Base-by-base conservation (phyloP, 2,888 invertebrate genomes). In the Acronicta aceris region DNA sequence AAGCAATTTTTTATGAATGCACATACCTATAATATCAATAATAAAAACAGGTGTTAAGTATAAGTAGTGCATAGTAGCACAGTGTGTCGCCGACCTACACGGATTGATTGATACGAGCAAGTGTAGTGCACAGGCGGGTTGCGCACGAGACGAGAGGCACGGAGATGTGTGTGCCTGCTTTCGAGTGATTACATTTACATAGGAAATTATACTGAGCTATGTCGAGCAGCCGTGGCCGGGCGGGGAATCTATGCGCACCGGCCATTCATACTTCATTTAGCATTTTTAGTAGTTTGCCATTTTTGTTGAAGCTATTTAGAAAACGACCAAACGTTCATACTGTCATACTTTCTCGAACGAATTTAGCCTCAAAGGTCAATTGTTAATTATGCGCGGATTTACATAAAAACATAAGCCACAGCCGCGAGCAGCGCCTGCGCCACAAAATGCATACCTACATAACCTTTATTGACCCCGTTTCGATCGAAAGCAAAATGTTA, bases 121-220 rank as follows among this genome's bases (percentile, higher is more conserved):
- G 21, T 17, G 33, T 12, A 6, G 3, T 17, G 41, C 41, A 5
- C 40, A 50, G 21, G 58, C 45, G 41, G 48, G 0, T 5, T 12
- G 41, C 49, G 10, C 70, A 51, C 53, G 16, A 40, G n/a, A 12
- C 43, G 21, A 33, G 36, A 16, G 33, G 16, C 54, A 30, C 42
- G 58, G 56, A 73, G 53, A 62, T 62, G 52, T 62, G 52, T 52
- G 51, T 49, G 61, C 21, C 40, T 54, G 58, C 64, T 77, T 66
- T 74, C 75, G 6, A 76, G 59, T 74, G 64, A 78, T 77, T 63
- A 62, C 33, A 78, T 74, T 72, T 63, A 67, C 75, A 76, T 74
- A 68, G 57, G 52, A 71, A 74, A 76, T 76, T 71, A 65, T 47
- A 65, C 47, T n/a, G 17, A 66, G 62, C 53, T 68, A 77, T 71